Base-by-base conservation (phyloP, 2,113 vertebrate species). In the Cyanocitta stelleri region DNA sequence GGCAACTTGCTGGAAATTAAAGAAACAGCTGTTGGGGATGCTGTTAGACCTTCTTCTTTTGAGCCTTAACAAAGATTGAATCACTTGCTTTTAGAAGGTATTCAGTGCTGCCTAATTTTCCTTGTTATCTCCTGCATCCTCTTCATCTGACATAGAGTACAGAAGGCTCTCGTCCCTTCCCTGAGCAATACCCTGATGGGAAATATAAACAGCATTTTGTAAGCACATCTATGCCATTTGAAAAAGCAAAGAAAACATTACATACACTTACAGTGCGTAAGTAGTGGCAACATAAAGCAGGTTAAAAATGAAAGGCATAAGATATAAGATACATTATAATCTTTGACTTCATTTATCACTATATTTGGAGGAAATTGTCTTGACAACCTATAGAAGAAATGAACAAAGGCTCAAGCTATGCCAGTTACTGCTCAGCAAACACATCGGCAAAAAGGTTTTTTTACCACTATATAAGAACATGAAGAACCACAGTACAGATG, bases 1-100 rank as follows among this genome's bases (percentile, higher is more conserved):
- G 15, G 62, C 55, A 92, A 56, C 75, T 73, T 91, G 69, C 62
- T 91, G 48, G 89, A 97, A 95, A 76, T 68, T 55, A 95, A 97
- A 97, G 95, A 77, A 98, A 96, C 68, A 89, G 69, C 30, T 80
- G 61, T 33, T 3, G 19, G 59, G 37, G 81, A 96, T 91, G 79
- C 48, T 89, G 75, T 87, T 73, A 83, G 59, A 72, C 20, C 19
- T 80, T 1, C 0, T 54, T 75, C 43, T 89, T 91, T 80, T 61
- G 82, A 91, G 29, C 7, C 29, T 63, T 90, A 79, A 41, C 10
- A 56, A 85, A 94, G 68, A 43, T 3, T 22, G 22, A 89, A 84
- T 66, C 74, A 55, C 32, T 56, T 51, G 32, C 7, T 71, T 84
- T 63, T 17, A 55, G 24, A 66, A 26, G 43, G 29, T 10, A 51